Conservation (phyloP, 1,140 invertebrate genomes). For the Oedothorax gibbosus region DNA sequence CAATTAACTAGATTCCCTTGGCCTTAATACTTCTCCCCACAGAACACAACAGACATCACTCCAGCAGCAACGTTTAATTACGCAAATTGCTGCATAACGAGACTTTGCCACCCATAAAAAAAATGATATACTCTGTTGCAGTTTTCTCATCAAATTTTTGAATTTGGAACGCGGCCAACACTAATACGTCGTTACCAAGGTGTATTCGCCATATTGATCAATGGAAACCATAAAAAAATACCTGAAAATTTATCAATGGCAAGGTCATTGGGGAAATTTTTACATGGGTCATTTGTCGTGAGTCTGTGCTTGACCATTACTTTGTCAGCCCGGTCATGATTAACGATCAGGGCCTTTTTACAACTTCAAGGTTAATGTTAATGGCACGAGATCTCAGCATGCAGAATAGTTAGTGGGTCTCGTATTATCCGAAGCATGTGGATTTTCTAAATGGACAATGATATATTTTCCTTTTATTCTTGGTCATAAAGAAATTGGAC, state of each 20-base stretch:
- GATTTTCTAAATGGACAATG: too few species aligned
- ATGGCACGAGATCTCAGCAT: too few species aligned
- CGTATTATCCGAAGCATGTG: too few species aligned
- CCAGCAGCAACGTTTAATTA: conserved; percentile 45
- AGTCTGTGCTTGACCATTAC: too few species aligned
- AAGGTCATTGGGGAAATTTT: neutral
- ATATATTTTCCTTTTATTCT: too few species aligned
- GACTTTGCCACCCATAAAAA: conserved; percentile 10
- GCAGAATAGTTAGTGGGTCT: too few species aligned
- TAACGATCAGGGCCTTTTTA: too few species aligned
- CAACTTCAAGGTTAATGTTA: too few species aligned
- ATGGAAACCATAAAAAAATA: neutral
- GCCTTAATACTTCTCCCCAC: conserved; percentile 6
- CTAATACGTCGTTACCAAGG: conserved; percentile 22
- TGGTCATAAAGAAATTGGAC: too few species aligned
- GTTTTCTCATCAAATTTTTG: neutral
- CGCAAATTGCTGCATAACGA: conserved; percentile 35
- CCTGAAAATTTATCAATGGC: neutral
- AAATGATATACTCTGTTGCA: conserved; percentile 15
- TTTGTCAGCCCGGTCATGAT: too few species aligned
- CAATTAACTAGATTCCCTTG: neutral
- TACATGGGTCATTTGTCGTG: too few species aligned
- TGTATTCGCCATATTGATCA: conserved; percentile 4
- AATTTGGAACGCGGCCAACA: conserved; percentile 32
- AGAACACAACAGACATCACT: neutral